Conservation (phyloP, 2,113 vertebrate species). For the Notarius lentiginosus region DNA sequence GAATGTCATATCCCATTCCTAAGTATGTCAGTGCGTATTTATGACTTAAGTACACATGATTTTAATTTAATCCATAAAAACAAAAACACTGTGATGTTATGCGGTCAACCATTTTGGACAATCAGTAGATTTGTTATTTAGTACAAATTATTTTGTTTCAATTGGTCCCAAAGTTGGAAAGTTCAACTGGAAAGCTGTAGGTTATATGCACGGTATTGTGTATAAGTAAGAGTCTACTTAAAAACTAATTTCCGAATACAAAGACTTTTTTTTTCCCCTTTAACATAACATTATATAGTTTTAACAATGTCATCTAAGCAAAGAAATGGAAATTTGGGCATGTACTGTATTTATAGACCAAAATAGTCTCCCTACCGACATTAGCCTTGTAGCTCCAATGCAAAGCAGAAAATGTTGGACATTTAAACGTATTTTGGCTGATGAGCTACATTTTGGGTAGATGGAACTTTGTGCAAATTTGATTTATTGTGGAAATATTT, state of each 20-base stretch:
- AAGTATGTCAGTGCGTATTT: background rate
- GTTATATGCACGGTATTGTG: background rate
- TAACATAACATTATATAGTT: background rate
- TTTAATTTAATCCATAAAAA: background rate
- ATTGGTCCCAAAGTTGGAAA: background rate
- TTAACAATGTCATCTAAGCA: background rate
- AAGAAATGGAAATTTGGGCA: background rate
- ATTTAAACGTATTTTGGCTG: background rate
- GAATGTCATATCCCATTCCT: background rate
- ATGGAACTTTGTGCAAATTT: background rate
- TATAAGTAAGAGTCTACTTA: background rate
- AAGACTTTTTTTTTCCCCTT: background rate
- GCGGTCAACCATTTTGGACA: background rate
- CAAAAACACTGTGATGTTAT: constrained; percentile 10
- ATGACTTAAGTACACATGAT: background rate
- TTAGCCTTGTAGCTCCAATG: background rate
- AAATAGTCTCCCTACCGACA: background rate
- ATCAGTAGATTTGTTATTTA: background rate
- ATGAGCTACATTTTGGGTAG: background rate
- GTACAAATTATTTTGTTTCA: background rate
- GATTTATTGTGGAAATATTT: background rate
- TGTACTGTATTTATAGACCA: background rate
- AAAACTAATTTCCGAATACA: background rate
- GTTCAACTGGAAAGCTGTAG: background rate
- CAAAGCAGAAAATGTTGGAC: background rate